A percentile compares a stretch with the other conserved stretches of the same genome.
phyloP scores from a whole-genome alignment of 2,888 invertebrate genomes.

The Rhagonycha lutea region DNA sequence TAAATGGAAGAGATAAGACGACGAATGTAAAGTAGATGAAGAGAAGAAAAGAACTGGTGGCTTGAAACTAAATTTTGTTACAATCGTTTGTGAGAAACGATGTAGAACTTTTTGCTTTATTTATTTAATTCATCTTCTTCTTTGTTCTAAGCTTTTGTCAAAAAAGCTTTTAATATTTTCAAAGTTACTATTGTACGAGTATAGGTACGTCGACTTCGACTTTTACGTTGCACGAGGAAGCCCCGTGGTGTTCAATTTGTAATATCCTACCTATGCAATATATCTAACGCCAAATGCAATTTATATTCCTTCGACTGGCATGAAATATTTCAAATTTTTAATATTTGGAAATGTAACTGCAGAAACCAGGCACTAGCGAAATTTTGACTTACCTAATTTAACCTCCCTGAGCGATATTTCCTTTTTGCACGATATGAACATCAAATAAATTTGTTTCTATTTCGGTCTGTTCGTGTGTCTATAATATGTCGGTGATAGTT shows the following conservation, averaged over 20 bases:
- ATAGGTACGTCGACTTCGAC: not conserved
- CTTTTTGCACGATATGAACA: not conserved
- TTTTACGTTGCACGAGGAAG: not conserved
- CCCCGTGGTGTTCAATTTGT: slow-evolving; percentile 21
- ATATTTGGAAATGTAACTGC: slow-evolving; percentile 18
- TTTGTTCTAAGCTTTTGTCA: not conserved
- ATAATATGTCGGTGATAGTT: not conserved
- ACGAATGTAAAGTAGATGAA: slow-evolving; percentile 25
- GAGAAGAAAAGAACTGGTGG: slow-evolving; percentile 12
- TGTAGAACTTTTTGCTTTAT: not conserved
- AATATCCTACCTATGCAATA: slow-evolving; percentile 5
- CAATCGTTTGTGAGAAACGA: slow-evolving; percentile 5
- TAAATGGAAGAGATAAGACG: slow-evolving; percentile 25
- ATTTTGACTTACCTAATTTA: not conserved
- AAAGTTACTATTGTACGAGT: not conserved
- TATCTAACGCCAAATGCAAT: slow-evolving; percentile 19
- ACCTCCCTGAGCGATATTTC: not conserved
- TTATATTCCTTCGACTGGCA: slow-evolving; percentile 18
- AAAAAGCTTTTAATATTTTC: not conserved
- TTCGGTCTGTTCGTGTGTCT: not conserved
- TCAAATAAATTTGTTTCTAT: not conserved
- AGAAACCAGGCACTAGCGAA: slow-evolving; percentile 4
- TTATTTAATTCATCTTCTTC: not conserved
- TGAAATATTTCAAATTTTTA: slow-evolving; percentile 25
- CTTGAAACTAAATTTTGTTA: slow-evolving; percentile 22